Evolutionary conservation across 2,113 vertebrate species (phyloP).

Genomic region (Nibea albiflora): DNA sequence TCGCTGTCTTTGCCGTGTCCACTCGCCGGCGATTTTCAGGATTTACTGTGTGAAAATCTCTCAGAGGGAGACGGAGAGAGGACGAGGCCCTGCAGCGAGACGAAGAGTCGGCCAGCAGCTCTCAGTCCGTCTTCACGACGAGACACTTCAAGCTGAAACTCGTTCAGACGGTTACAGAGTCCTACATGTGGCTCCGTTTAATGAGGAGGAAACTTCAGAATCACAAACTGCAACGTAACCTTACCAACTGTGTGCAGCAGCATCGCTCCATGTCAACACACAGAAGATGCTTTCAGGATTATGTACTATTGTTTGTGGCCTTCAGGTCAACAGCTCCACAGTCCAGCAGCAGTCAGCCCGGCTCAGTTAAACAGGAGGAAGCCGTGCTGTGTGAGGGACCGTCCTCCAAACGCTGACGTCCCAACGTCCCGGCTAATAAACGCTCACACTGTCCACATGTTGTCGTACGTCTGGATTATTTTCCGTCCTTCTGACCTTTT

Average conservation of each 20-base stretch:
- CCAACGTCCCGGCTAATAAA: too few species aligned
- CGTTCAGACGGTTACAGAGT: background rate
- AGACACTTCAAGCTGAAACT: background rate
- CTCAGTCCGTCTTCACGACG: background rate
- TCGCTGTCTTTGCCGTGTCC: slow-evolving; percentile 41
- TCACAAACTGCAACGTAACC: background rate
- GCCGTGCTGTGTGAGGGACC: too few species aligned
- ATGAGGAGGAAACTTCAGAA: too few species aligned
- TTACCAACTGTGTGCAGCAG: too few species aligned
- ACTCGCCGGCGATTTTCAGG: slow-evolving; percentile 41
- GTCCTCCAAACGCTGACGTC: too few species aligned
- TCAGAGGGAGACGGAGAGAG: background rate
- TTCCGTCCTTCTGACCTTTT: background rate
- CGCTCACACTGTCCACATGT: too few species aligned
- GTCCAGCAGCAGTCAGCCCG: too few species aligned
- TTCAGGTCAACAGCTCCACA: background rate
- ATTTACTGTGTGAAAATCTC: slow-evolving; percentile 52
- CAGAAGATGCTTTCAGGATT: too few species aligned
- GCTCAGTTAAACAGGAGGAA: too few species aligned
- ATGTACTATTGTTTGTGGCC: too few species aligned
- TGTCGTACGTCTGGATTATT: background rate
- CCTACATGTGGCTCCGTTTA: background rate
- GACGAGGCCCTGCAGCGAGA: slow-evolving; percentile 2
- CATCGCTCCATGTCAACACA: too few species aligned
- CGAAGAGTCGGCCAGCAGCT: slow-evolving; percentile 13